Conservation (phyloP, 2,797 vertebrate genomes). For the Myotis daubentonii region DNA sequence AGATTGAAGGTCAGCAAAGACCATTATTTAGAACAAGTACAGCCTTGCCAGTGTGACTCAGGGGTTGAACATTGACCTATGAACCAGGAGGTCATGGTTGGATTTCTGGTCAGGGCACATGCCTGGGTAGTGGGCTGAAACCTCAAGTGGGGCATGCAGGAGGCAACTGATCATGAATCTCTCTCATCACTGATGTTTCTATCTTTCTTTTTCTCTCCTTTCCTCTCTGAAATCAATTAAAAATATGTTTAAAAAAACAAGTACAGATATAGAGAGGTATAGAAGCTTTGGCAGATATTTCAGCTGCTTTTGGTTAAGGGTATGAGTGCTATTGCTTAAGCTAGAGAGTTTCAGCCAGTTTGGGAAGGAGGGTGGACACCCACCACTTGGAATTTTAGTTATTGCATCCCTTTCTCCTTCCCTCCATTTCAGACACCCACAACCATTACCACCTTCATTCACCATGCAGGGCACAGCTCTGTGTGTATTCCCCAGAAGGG, state of each 20-base stretch:
- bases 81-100: too few species aligned
- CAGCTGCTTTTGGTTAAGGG: not conserved
- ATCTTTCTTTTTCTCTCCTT: too few species aligned
- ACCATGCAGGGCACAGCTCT: not conserved
- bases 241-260: too few species aligned
- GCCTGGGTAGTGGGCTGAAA: too few species aligned
- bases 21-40: not conserved
- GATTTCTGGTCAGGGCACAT: too few species aligned
- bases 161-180: too few species aligned
- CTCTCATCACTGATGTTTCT: too few species aligned
- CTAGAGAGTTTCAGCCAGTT: not conserved
- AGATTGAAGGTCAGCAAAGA: not conserved
- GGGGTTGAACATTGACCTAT: too few species aligned
- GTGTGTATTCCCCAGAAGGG: not conserved
- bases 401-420: not conserved
- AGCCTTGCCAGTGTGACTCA: not conserved
- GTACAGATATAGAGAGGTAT: not conserved
- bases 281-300: not conserved
- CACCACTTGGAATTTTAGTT: not conserved
- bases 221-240: too few species aligned
- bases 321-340: not conserved
- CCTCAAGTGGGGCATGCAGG: too few species aligned
- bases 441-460: too few species aligned
- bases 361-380: not conserved
- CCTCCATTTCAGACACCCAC: fast-evolving